phyloP scores from a whole-genome alignment of 2,113 vertebrate genomes.

The Sapajus apella region DNA sequence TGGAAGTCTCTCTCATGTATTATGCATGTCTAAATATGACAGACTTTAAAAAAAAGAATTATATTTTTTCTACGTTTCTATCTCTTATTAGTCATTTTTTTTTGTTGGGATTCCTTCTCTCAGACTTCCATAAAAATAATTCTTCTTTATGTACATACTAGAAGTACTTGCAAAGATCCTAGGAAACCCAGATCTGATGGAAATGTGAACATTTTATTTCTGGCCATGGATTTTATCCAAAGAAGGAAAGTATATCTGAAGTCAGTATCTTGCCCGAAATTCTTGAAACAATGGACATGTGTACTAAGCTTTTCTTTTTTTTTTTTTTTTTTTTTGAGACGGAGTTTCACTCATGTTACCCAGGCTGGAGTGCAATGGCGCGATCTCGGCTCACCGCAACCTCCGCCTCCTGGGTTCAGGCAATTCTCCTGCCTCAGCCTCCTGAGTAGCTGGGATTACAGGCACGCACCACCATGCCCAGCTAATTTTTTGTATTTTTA shows the following conservation, averaged over 20 bases:
- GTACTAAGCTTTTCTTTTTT: background rate
- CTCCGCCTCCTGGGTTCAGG: no score
- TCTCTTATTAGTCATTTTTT: background rate
- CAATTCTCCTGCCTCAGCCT: no score
- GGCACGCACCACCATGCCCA: no score
- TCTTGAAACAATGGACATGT: background rate
- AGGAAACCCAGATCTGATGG: background rate
- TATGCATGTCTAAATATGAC: background rate
- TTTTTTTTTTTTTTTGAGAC: no score
- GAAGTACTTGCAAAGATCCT: background rate
- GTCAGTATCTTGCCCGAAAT: constrained; percentile 9
- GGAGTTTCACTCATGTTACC: no score
- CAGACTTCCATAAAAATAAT: background rate
- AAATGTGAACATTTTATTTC: constrained; percentile 30
- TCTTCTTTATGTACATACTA: background rate
- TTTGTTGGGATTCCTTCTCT: background rate
- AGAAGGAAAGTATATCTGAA: constrained; percentile 15
- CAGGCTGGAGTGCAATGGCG: no score
- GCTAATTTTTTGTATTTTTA: no score
- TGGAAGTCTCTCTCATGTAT: background rate
- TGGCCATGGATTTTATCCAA: background rate
- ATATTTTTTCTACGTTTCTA: background rate
- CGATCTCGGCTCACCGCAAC: no score
- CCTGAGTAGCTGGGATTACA: no score
- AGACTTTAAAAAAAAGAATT: background rate